Evolutionary conservation across 37 sponge, comb jelly and placozoan genomes (phyloP).

Genomic region (Diacarnus erythraeanus): DNA sequence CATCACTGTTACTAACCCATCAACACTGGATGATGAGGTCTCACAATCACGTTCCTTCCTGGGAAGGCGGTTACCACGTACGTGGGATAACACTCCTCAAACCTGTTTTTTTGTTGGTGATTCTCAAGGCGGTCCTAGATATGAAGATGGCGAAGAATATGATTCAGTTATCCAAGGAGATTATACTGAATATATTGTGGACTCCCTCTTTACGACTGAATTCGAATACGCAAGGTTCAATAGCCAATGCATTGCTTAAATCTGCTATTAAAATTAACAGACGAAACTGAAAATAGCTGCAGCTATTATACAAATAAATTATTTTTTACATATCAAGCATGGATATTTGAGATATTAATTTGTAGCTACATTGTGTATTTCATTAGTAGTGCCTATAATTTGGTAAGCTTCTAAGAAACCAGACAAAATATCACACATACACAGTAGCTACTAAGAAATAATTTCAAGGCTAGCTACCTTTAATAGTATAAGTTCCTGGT

Average conservation of each 20-base stretch:
- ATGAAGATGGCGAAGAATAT: neutral
- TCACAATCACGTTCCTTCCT: slow-evolving; percentile 39
- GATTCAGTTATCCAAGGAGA: neutral
- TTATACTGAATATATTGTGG: neutral
- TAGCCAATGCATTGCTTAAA: slow-evolving; percentile 1
- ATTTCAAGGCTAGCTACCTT: too few relatives aligned
- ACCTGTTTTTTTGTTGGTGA: neutral
- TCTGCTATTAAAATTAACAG: too few relatives aligned
- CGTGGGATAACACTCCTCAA: neutral
- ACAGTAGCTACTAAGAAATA: too few relatives aligned
- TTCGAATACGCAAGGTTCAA: slow-evolving; percentile 20
- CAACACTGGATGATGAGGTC: neutral
- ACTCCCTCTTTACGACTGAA: slow-evolving; percentile 13
- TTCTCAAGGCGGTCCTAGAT: neutral
- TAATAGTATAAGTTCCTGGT: too few relatives aligned
- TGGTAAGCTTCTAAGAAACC: too few relatives aligned
- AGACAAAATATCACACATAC: too few relatives aligned
- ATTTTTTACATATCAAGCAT: too few relatives aligned
- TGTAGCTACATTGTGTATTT: too few relatives aligned
- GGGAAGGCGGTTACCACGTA: slow-evolving; percentile 18
- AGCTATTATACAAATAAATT: too few relatives aligned
- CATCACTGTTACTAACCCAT: slow-evolving; percentile 37
- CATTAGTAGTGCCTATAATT: too few relatives aligned
- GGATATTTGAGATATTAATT: too few relatives aligned
- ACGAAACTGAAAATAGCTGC: too few relatives aligned